These are phyloP conservation scores for Diplogasteroides magnus DNA, from an alignment of 1,140 invertebrate species.

Conservation along the genomic window DNA sequence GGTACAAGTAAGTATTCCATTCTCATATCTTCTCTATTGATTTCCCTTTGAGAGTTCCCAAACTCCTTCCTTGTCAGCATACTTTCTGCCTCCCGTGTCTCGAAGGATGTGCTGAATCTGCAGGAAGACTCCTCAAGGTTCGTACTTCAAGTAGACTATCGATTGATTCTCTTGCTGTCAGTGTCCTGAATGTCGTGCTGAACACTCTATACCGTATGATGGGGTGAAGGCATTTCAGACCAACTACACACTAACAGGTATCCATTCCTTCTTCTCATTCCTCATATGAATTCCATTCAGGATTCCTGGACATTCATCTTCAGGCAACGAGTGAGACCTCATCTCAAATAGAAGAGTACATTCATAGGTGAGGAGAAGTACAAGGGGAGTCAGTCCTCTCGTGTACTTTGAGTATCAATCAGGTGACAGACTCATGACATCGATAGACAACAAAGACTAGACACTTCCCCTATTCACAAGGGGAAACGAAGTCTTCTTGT, in stretches of 20 bases:
- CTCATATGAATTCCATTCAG: too few relatives aligned
- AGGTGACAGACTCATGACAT: too few relatives aligned
- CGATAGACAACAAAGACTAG: too few relatives aligned
- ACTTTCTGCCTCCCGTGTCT: conserved; percentile 98
- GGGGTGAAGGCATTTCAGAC: conserved; percentile 90
- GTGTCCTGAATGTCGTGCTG: conserved; percentile 95
- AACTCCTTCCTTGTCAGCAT: conserved; percentile 96
- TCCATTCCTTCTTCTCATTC: too few relatives aligned
- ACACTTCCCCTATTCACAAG: too few relatives aligned
- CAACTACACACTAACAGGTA: conserved; percentile 88
- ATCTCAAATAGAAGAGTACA: conserved; percentile 57
- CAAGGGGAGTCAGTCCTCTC: too few relatives aligned
- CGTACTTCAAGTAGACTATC: not conserved
- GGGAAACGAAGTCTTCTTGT: too few relatives aligned
- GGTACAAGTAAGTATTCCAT: conserved; percentile 61
- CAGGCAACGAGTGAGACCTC: conserved; percentile 84
- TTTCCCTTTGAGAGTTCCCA: conserved; percentile 75
- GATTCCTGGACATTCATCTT: conserved; percentile 88
- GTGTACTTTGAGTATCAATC: too few relatives aligned
- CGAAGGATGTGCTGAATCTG: conserved; percentile 90
- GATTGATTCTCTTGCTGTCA: conserved; percentile 53
- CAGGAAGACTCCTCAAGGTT: conserved; percentile 74
- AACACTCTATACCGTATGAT: conserved; percentile 91
- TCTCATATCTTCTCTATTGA: not conserved
- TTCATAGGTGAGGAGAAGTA: conserved; percentile 38